These are phyloP conservation scores for Beris chalybata DNA, from an alignment of 2,888 invertebrate genomes.

Conservation along the genomic window DNA sequence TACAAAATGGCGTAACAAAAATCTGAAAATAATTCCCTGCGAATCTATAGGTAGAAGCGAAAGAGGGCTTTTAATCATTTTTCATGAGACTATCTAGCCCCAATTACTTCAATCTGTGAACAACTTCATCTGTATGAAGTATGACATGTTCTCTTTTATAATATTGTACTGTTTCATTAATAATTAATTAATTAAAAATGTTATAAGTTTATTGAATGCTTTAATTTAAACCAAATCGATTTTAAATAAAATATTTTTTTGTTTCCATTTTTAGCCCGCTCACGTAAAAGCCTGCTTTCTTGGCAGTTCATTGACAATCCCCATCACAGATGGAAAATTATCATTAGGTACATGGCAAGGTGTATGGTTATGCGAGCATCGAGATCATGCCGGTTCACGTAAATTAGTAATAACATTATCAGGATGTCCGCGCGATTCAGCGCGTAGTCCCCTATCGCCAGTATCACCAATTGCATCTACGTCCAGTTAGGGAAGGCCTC, in stretches of 20 bases:
- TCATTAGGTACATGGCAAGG: conserved; percentile 98
- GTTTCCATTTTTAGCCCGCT: conserved; percentile 82
- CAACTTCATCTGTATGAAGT: too few relatives aligned
- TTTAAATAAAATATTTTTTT: conserved; percentile 3
- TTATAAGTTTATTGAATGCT: too few relatives aligned
- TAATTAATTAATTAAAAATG: too few relatives aligned
- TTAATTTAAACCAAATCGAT: too few relatives aligned
- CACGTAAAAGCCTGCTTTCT: conserved; percentile 97
- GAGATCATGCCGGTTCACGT: conserved; percentile 92
- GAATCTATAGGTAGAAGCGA: too few relatives aligned
- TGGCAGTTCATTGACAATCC: conserved; percentile 92
- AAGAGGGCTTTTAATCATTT: too few relatives aligned
- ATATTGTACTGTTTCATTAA: too few relatives aligned
- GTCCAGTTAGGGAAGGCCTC: conserved; percentile 83
- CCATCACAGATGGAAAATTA: conserved; percentile 93
- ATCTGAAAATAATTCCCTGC: too few relatives aligned
- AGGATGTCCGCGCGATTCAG: conserved; percentile 84
- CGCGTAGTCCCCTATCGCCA: conserved; percentile 84
- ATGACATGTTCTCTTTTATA: too few relatives aligned
- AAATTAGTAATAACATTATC: conserved; percentile 88
- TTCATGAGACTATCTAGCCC: too few relatives aligned
- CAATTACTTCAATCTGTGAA: too few relatives aligned
- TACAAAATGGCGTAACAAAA: too few relatives aligned
- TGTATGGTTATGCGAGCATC: conserved; percentile 97
- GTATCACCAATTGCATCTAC: conserved; percentile 84